phyloP scores from a whole-genome alignment of 2,888 invertebrate genomes.

The Ennomos fuscantarius region DNA sequence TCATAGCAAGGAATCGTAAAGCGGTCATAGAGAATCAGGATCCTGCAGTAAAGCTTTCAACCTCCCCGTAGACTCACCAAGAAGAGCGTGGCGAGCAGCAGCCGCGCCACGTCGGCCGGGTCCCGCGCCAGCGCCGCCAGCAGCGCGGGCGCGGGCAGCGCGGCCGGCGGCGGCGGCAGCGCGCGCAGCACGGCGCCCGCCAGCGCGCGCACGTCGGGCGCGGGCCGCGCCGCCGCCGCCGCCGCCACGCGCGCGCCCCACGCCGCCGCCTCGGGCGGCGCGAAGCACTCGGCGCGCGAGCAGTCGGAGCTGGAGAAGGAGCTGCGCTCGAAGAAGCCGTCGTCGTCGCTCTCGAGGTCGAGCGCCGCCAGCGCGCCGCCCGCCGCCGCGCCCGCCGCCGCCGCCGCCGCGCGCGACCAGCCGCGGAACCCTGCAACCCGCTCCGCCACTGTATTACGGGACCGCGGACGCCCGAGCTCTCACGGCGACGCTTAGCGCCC shows the following conservation, averaged over 20 bases:
- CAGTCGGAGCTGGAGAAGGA: constrained; percentile 54
- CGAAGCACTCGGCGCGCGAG: constrained; percentile 22
- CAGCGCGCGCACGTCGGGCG: constrained; percentile 50
- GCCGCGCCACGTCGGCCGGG: background rate
- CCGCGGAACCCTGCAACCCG: constrained; percentile 54
- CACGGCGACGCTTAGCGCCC: too few species aligned
- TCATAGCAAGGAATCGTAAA: too few species aligned
- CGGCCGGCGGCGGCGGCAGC: constrained; percentile 24
- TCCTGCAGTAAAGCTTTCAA: too few species aligned
- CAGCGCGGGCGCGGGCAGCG: constrained; percentile 39
- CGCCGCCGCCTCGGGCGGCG: constrained; percentile 43
- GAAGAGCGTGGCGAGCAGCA: constrained; percentile 2
- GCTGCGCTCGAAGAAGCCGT: constrained; percentile 77
- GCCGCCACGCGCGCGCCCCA: constrained; percentile 35
- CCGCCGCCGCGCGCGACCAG: constrained; percentile 45
- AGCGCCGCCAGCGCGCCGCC: constrained; percentile 26
- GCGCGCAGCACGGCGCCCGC: constrained; percentile 41
- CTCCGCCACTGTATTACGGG: too few species aligned
- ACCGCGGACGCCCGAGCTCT: too few species aligned
- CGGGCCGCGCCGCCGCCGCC: constrained; percentile 42
- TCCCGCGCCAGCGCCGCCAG: constrained; percentile 39
- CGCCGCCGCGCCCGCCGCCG: constrained; percentile 28
- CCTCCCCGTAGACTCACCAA: too few species aligned
- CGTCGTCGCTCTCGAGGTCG: constrained; percentile 65
- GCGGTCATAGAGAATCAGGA: too few species aligned